Base-by-base conservation (phyloP, 2,797 vertebrate genomes). In the Bufotes viridis region DNA sequence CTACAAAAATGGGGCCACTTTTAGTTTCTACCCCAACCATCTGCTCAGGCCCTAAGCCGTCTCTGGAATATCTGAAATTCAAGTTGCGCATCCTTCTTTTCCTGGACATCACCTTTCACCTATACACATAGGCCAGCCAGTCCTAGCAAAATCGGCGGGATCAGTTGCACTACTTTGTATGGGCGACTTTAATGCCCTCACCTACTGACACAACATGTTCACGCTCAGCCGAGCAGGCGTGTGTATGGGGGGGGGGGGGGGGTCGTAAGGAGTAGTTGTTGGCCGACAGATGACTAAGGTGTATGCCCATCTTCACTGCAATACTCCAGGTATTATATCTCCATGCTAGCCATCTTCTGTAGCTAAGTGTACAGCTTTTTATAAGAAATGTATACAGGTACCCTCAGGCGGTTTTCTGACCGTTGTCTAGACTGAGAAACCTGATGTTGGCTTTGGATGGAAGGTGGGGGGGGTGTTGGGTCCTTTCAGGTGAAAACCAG, bases 401-500 rank as follows among this genome's bases (percentile, higher is more conserved):
- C 34, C 82, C 82, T 74, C 13, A 78, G 79, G 78, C 14, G 29
- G 15, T 29, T 81, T 20, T 42, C 53, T 57, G 78, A 14, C 26
- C 67, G 9, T 81, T 63, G 87, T 85, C 87, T 88, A 81, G 82
- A 85, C 87, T 81, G 87, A 24, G 76, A 49, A 15, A 42, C 69
- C 26, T 82, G 42, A 42, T 81, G 67, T 34, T 75, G 60, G 70
- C 67, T 72, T 86, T 55, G n/a, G 51, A 69, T n/a, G 42, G 80
- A 79, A 63, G 22, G 24, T 9, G 11, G 84, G 63, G n/a, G 87
- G 58, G n/a, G 17, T 8, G 51, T 51, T 42, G 13, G 87, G 69
- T 80, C 76, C 49, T 75, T 81, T 81, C 57, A 82, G 84, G 88
- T 86, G 72, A 82, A 60, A 86, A 82, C 88, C 88, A 82, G 88